Evolutionary conservation across 2,113 vertebrate genomes (phyloP), one percentile per base, ranked within the genome.

Genomic region (Illadopsis cleaveri): DNA sequence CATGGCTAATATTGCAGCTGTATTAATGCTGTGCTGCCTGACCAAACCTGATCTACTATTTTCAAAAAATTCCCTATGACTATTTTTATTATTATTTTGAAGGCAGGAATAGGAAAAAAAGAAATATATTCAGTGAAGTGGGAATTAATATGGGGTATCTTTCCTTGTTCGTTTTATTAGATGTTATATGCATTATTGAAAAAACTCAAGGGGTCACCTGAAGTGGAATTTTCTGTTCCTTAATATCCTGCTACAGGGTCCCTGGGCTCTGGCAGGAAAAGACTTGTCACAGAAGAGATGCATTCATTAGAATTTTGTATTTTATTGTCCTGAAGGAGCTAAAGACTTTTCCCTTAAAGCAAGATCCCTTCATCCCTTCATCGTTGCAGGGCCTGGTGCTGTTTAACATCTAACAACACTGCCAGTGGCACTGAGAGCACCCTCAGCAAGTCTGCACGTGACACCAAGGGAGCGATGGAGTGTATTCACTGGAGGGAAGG

Each of bases 201-300:
- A 94, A 94, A 96, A 84, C 76, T 75, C 82, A 27, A 73, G 66
- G 53, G 77, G 42, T 87, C 70, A 94, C 73, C 72, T 78, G 70
- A 71, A 92, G 51, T 60, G 61, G 93, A 96, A 87, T 82, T 96
- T 95, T 95, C 83, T 78, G 45, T 80, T 92, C 42, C 60, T 87
- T 96, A 91, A 96, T 96, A 96, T 96, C 94, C 96, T 96, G 95
- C 81, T 90, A 68, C 84, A 93, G 31, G 35, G 69, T 84, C 68
- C 27, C 77, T 76, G 44, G 54, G 50, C 58, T 92, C 61, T 76
- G 50, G 48, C 57, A 96, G 95, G 86, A 94, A 94, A 93, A 90
- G 40, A 7, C 44, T 90, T 91, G 76, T 94, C 89, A 51, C 31
- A 86, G 69, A 68, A 57, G 56, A 64, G 64, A 75, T 2, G 0